These are phyloP conservation scores for Novumbra hubbsi DNA, from an alignment of 2,797 vertebrate species.

Conservation along the genomic window DNA sequence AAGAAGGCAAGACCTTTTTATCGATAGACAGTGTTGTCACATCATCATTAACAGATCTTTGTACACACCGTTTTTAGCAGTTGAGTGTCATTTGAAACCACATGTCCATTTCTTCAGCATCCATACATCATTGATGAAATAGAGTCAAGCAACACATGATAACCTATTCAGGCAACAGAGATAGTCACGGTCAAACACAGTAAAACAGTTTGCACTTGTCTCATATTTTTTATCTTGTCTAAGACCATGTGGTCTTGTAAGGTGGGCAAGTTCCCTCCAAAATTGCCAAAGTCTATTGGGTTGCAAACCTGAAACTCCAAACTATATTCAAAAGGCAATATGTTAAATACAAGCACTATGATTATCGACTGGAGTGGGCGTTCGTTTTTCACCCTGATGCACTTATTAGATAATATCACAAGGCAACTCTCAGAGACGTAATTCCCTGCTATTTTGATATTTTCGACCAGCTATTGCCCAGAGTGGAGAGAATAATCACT, in stretches of 20 bases:
- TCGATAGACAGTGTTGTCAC: not conserved
- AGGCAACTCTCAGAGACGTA: not conserved
- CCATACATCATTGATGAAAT: conserved; percentile 2
- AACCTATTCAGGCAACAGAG: not conserved
- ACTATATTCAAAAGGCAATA: not conserved
- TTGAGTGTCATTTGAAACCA: not conserved
- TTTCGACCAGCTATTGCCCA: not conserved
- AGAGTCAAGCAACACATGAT: conserved; percentile 2
- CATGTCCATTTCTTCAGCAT: not conserved
- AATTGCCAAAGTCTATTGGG: not conserved
- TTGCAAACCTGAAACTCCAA: not conserved
- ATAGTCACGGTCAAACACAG: not conserved
- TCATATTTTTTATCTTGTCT: not conserved
- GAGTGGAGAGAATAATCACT: not conserved
- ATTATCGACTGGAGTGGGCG: not conserved
- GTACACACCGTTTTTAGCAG: not conserved
- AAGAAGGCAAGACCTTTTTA: not conserved
- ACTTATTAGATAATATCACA: not conserved
- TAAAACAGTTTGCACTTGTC: not conserved
- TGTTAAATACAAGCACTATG: conserved; percentile 1
- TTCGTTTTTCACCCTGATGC: not conserved
- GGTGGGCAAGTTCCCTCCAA: not conserved
- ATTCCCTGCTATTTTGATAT: not conserved
- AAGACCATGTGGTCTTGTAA: not conserved
- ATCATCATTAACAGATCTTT: not conserved